These are phyloP conservation scores for Rhipidura dahli DNA, from an alignment of 2,113 vertebrate species.

Conservation along the genomic window DNA sequence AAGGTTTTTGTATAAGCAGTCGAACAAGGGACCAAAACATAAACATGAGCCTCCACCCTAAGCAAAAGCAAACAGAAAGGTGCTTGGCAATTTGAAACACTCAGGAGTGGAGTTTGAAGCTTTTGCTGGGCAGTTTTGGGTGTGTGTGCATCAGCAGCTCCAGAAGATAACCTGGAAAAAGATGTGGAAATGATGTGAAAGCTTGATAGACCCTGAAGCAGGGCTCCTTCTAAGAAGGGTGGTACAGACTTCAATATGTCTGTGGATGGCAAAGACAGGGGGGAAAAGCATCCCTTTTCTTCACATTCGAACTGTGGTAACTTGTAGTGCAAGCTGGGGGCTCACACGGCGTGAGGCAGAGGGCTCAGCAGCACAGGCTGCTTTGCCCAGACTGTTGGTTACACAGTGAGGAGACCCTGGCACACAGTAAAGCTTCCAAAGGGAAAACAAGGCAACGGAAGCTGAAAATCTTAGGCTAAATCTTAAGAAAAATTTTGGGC, in stretches of 20 bases:
- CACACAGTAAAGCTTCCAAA: background rate
- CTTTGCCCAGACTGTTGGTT: background rate
- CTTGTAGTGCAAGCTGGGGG: background rate
- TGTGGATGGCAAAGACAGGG: background rate
- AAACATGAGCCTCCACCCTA: background rate
- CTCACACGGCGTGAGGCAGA: background rate
- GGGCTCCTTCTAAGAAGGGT: background rate
- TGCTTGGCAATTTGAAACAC: background rate
- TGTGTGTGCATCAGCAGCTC: fast-evolving
- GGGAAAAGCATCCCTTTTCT: background rate
- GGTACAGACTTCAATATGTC: background rate
- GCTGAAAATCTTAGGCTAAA: background rate
- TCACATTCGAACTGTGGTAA: background rate
- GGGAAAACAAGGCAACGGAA: background rate
- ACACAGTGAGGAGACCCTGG: background rate
- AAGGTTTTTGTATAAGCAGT: background rate
- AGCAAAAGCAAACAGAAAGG: background rate
- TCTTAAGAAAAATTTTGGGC: background rate
- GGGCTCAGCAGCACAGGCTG: background rate
- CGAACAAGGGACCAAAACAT: background rate
- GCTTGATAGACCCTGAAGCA: background rate
- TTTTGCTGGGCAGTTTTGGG: background rate
- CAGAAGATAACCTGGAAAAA: background rate
- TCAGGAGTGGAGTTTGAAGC: background rate
- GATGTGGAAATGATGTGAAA: background rate